Percentiles rank a stretch among this genome's conserved stretches.
phyloP scores from a whole-genome alignment of 2,888 invertebrate species.

The Stomorhina lunata region DNA sequence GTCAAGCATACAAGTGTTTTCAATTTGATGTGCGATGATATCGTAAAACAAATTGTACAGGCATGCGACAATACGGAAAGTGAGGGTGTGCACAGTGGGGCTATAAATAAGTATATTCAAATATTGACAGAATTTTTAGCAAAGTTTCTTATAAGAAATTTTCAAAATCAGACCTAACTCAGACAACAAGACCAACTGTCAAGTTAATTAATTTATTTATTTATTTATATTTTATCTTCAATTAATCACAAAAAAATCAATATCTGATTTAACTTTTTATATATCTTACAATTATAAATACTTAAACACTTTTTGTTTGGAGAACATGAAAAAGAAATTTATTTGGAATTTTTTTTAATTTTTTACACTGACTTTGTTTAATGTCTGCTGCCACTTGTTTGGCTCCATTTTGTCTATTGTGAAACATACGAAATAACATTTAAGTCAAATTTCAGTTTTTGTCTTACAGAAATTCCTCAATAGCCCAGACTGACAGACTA shows the following conservation, averaged over 20 bases:
- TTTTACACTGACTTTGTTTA: constrained; percentile 11
- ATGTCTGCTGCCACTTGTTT: constrained; percentile 21
- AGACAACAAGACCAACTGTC: too few relatives aligned
- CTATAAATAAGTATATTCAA: too few relatives aligned
- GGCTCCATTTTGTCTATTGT: constrained; percentile 62
- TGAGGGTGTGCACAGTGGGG: not conserved
- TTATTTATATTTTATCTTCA: too few relatives aligned
- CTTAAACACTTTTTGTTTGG: constrained; percentile 17
- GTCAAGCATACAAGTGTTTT: constrained; percentile 45
- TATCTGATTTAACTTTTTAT: too few relatives aligned
- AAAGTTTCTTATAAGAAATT: too few relatives aligned
- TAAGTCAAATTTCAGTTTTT: constrained; percentile 5
- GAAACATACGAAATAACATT: too few relatives aligned
- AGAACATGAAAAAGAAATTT: not conserved
- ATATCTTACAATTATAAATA: too few relatives aligned
- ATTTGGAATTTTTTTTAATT: too few relatives aligned
- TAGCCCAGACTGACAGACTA: constrained; percentile 9
- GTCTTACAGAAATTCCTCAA: not conserved
- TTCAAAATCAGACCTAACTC: too few relatives aligned
- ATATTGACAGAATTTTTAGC: too few relatives aligned
- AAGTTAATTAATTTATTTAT: too few relatives aligned
- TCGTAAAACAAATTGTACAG: constrained; percentile 11
- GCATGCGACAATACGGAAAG: not conserved
- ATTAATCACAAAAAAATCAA: too few relatives aligned
- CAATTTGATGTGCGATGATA: constrained; percentile 41